These are phyloP conservation scores for Drosophila atripex DNA, from an alignment of 2,888 invertebrate genomes.

Conservation along the genomic window DNA sequence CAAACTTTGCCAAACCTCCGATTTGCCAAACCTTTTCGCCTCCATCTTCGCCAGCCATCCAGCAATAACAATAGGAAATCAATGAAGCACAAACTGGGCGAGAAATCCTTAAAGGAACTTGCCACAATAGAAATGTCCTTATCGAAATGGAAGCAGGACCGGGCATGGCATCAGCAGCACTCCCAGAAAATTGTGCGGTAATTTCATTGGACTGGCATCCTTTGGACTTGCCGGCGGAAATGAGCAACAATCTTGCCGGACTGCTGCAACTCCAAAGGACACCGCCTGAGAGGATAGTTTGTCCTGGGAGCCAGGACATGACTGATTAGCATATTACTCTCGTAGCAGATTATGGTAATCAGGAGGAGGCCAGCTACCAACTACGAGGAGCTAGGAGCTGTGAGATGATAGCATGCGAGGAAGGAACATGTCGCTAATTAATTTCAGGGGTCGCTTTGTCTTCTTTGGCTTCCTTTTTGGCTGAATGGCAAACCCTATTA, in stretches of 20 bases:
- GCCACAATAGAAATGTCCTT: constrained; percentile 24
- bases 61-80: constrained; percentile 50
- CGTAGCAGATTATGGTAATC: constrained; percentile 33
- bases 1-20: constrained; percentile 35
- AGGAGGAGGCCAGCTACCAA: background rate
- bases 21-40: constrained; percentile 30
- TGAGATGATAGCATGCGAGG: constrained; percentile 8
- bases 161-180: constrained; percentile 24
- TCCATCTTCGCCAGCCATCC: constrained; percentile 2
- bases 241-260: constrained; percentile 16
- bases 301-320: background rate
- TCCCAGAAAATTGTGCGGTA: constrained; percentile 39
- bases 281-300: background rate
- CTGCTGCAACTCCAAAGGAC: background rate
- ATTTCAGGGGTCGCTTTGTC: constrained; percentile 25
- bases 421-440: constrained; percentile 31
- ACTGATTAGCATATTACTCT: constrained; percentile 39
- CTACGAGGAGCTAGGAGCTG: background rate
- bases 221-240: constrained; percentile 35
- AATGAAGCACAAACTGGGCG: constrained; percentile 45
- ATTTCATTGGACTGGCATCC: constrained; percentile 51
- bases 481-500: constrained; percentile 30
- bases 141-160: constrained; percentile 3
- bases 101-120: constrained; percentile 47
- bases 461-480: constrained; percentile 15